A percentile compares a stretch with the other conserved stretches of the same genome.
phyloP scores from a whole-genome alignment of 1,140 invertebrate genomes.

The Heliconius himera region DNA sequence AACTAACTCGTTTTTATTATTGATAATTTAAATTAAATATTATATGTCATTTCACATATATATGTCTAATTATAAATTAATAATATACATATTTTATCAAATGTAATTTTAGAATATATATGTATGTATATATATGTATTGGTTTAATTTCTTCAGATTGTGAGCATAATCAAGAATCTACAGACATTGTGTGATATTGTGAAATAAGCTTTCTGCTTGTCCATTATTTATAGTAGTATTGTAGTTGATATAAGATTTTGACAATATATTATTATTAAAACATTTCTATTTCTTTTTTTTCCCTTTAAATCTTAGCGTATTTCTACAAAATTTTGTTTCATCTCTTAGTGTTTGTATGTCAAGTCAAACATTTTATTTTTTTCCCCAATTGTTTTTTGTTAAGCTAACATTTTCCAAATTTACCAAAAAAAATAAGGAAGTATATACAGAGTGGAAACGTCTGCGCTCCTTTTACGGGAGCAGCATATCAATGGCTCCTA shows the following conservation, averaged over 20 bases:
- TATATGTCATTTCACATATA: too few species aligned
- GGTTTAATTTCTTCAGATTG: slow-evolving; percentile 6
- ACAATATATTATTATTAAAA: slow-evolving; percentile 40
- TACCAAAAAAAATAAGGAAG: too few species aligned
- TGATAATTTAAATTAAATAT: too few species aligned
- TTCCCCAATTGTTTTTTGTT: too few species aligned
- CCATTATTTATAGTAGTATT: slow-evolving; percentile 31
- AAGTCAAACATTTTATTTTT: too few species aligned
- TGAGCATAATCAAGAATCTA: slow-evolving; percentile 39
- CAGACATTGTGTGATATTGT: slow-evolving; percentile 45
- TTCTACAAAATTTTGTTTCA: background rate
- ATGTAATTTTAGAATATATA: background rate
- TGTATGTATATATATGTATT: too few species aligned
- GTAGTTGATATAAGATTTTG: slow-evolving; percentile 40
- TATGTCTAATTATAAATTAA: background rate
- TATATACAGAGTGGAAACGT: too few species aligned
- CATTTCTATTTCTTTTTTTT: slow-evolving; percentile 1
- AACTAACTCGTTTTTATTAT: background rate
- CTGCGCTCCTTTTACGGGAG: too few species aligned
- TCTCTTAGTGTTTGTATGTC: too few species aligned
- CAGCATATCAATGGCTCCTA: too few species aligned
- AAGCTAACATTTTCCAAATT: too few species aligned
- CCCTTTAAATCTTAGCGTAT: background rate
- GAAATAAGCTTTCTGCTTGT: slow-evolving; percentile 38
- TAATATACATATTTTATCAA: background rate